These are phyloP conservation scores for Chorisops tibialis DNA, from an alignment of 2,888 invertebrate species.

Conservation along the genomic window DNA sequence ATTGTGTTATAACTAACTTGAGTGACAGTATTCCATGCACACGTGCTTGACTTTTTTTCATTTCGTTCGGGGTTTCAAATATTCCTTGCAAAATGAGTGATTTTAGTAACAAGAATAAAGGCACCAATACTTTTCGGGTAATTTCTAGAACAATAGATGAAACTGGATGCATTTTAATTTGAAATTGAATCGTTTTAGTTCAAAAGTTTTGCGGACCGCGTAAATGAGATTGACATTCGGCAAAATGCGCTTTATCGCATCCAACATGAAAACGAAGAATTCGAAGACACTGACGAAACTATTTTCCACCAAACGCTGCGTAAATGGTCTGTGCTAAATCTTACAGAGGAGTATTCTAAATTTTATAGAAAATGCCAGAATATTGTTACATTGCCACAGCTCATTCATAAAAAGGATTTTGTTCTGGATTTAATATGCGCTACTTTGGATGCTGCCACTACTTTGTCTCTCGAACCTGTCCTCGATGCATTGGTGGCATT, in stretches of 20 bases:
- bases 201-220: slow-evolving; percentile 81
- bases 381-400: slow-evolving; percentile 78
- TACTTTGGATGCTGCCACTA: slow-evolving; percentile 69
- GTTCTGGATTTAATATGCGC: slow-evolving; percentile 69
- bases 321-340: slow-evolving; percentile 87
- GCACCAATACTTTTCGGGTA: slow-evolving; percentile 76
- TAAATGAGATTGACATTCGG: slow-evolving; percentile 76
- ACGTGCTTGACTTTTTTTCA: too few relatives aligned
- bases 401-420: slow-evolving; percentile 75
- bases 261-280: slow-evolving; percentile 69
- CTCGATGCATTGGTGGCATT: slow-evolving; percentile 81
- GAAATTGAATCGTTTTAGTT: slow-evolving; percentile 59
- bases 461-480: slow-evolving; percentile 73
- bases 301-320: slow-evolving; percentile 77
- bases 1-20: too few relatives aligned
- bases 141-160: background rate
- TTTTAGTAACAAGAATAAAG: slow-evolving; percentile 70
- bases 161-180: slow-evolving; percentile 10
- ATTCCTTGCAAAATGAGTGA: slow-evolving; percentile 59
- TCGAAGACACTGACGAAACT: slow-evolving; percentile 65
- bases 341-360: slow-evolving; percentile 74
- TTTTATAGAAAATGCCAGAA: slow-evolving; percentile 73
- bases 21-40: too few relatives aligned
- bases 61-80: too few relatives aligned
- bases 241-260: slow-evolving; percentile 82